phyloP scores from a whole-genome alignment of 1,140 invertebrate genomes.

The Caenorhabditis latens region DNA sequence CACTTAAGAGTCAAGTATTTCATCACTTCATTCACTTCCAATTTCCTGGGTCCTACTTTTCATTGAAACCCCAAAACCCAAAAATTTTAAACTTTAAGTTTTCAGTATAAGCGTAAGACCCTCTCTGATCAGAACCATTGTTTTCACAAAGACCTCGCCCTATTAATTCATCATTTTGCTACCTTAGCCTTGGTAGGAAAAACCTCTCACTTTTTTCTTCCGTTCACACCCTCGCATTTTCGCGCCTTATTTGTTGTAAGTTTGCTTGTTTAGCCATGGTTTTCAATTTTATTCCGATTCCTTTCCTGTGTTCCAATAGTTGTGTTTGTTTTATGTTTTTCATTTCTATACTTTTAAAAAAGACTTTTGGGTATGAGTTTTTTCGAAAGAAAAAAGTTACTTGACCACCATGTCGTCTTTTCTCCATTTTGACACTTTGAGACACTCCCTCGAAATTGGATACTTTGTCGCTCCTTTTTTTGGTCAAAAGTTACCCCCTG shows the following conservation, averaged over 20 bases:
- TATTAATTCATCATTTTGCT: constrained; percentile 6
- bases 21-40: constrained; percentile 38
- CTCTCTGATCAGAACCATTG: neutral
- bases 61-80: neutral
- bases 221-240: constrained; percentile 14
- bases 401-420: constrained; percentile 6
- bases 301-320: neutral
- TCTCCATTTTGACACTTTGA: neutral
- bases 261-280: constrained; percentile 42
- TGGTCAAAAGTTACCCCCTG: constrained; percentile 26
- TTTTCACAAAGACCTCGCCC: neutral
- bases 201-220: neutral
- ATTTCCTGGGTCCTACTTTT: neutral
- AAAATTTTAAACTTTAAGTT: neutral
- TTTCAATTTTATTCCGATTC: neutral
- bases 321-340: neutral
- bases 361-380: neutral
- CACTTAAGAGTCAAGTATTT: constrained; percentile 52
- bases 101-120: too few relatives aligned
- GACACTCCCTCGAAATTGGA: neutral
- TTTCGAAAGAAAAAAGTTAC: neutral
- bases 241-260: constrained; percentile 45
- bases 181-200: neutral
- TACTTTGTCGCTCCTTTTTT: neutral
- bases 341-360: neutral